Base-by-base conservation (phyloP, 1,140 invertebrate species). In the Tetraneura akinire region DNA sequence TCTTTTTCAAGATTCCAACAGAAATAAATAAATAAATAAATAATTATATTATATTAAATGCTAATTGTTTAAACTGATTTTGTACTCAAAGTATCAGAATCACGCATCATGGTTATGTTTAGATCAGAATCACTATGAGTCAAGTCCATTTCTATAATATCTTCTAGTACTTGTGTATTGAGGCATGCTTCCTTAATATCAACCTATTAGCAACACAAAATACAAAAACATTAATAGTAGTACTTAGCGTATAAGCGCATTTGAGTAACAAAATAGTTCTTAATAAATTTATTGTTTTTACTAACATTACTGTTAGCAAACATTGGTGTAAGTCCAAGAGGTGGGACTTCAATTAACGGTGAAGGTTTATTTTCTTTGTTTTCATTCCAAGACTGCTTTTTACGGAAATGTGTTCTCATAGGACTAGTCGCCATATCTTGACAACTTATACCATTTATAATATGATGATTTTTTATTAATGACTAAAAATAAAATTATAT, bases 381-480 rank as follows among this genome's bases (percentile, higher is more conserved):
- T 1, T 62, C 74, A 47, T 1, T 47, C 74, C 74, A 78, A 18
- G 55, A 62, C 9, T 42, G 53, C 14, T 23, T 78, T 42, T 60
- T 78, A 29, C 51, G 53, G 1, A 78, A 18, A 6, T 60, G 55
- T 26, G 74, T 55, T 60, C 49, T 78, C 55, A 78, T 78, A 11
- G 74, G 74, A 78, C 74, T 78, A 26, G 74, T 78, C 9, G 74
- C 74, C 74, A 78, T 78, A 3, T 78, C 74, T 60, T 78, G 74
- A 78, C 53, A 57, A 9, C 74, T 60, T 26, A 78, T 51, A 18
- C 74, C 74, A 47, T 78, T 78, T 45, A 45, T 78, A 1, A 78
- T 23, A 8, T 74, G 71, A 42, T 55, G 49, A 78, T 62, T 60
- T 78, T 60, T 78, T 45, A 78, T 62, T 45, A 78, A 29, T 23